Percentiles rank a stretch among this genome's conserved stretches.
These are phyloP conservation scores for Phrynocephalus guinanensis DNA, from an alignment of 2,797 vertebrate species.

Conservation along the genomic window DNA sequence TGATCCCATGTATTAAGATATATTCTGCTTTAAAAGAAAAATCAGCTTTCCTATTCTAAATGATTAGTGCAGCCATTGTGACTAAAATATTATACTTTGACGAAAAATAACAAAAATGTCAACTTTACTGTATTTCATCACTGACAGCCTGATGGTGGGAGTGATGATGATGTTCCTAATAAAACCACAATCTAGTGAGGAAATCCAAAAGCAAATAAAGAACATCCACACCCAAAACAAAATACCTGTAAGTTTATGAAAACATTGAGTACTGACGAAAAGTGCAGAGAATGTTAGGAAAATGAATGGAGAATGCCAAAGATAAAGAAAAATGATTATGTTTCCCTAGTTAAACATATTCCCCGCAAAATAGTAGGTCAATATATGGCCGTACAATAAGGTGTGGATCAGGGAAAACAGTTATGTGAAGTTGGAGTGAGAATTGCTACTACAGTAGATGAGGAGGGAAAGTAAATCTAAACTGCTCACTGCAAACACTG, in stretches of 20 bases:
- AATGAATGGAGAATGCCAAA: conserved; percentile 7
- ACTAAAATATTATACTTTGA: conserved; percentile 39
- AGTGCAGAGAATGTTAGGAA: conserved; percentile 38
- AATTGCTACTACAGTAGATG: neutral
- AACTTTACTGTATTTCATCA: conserved; percentile 46
- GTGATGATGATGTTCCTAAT: neutral
- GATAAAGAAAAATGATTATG: conserved; percentile 3
- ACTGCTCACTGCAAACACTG: conserved; percentile 28
- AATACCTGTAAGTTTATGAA: conserved; percentile 21
- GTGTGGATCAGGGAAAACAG: conserved; percentile 13
- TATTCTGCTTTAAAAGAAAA: neutral
- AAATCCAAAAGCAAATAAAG: conserved; percentile 50
- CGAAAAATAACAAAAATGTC: neutral
- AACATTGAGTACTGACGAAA: conserved; percentile 43
- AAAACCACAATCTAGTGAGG: conserved; percentile 34
- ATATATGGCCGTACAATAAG: neutral
- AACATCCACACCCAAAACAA: conserved; percentile 20
- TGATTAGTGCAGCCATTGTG: conserved; percentile 21
- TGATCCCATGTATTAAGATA: neutral
- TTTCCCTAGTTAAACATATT: conserved; percentile 22
- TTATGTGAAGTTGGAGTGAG: conserved; percentile 1
- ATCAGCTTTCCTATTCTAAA: conserved; percentile 7
- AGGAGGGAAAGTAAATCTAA: conserved; percentile 36
- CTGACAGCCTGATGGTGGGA: too few relatives aligned
- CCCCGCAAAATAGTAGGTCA: conserved; percentile 30